A percentile compares a stretch with the other conserved stretches of the same genome.
Evolutionary conservation across 2,113 vertebrate genomes (phyloP).

Genomic region (Dinomys branickii): DNA sequence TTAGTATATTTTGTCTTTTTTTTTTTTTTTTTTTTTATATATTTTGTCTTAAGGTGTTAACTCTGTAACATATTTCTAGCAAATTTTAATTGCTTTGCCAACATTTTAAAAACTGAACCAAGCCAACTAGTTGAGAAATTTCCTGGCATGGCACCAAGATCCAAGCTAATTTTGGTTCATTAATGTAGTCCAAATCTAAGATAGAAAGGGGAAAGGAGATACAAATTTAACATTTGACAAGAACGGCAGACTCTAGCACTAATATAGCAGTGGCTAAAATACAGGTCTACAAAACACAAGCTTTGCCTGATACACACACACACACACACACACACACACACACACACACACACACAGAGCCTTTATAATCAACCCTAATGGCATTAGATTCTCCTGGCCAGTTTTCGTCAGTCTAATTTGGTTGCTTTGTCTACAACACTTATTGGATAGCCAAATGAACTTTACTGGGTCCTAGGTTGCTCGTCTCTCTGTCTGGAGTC

Average conservation of each 20-base stretch:
- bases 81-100: neutral
- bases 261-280: neutral
- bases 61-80: neutral
- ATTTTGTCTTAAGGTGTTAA: constrained; percentile 3
- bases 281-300: neutral
- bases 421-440: neutral
- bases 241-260: neutral
- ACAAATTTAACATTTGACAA: neutral
- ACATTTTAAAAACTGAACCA: neutral
- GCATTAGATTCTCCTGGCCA: neutral
- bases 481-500: neutral
- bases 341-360: neutral
- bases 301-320: neutral
- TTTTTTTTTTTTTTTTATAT: neutral
- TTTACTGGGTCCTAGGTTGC: neutral
- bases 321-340: neutral
- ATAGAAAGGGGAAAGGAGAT: neutral
- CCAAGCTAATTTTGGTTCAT: neutral
- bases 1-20: constrained; percentile 6
- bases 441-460: neutral
- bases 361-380: neutral
- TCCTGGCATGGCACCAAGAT: neutral
- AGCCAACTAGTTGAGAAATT: neutral
- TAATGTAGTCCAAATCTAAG: neutral
- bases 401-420: neutral